phyloP scores from a whole-genome alignment of 1,140 invertebrate species.

The Lerema accius region DNA sequence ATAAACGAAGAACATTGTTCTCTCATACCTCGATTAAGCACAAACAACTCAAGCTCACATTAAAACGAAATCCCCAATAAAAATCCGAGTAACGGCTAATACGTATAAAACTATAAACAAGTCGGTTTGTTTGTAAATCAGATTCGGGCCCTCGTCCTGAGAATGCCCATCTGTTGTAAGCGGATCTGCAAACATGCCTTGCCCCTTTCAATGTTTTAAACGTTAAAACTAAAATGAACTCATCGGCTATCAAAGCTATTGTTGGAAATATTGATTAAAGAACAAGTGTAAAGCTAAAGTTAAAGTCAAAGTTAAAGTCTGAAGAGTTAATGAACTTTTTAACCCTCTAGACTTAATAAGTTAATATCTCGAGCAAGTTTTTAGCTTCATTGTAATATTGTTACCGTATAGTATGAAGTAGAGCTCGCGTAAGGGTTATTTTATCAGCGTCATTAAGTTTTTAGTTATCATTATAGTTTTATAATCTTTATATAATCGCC shows the following conservation, averaged over 20 bases:
- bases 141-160: slow-evolving; percentile 24
- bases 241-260: slow-evolving; percentile 32
- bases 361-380: not conserved
- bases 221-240: slow-evolving; percentile 24
- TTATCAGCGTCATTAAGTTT: no score
- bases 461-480: no score
- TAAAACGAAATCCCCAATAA: slow-evolving; percentile 16
- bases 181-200: slow-evolving; percentile 28
- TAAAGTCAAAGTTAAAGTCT: no score
- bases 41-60: not conserved
- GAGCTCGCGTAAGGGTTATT: no score
- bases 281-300: slow-evolving; percentile 22
- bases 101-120: slow-evolving; percentile 35
- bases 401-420: no score
- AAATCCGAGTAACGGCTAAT: slow-evolving; percentile 18
- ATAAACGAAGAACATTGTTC: not conserved
- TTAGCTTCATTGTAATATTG: no score
- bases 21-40: not conserved
- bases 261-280: slow-evolving; percentile 18
- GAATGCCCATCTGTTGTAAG: slow-evolving; percentile 33
- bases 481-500: no score
- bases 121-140: slow-evolving; percentile 32
- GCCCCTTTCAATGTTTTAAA: slow-evolving; percentile 28
- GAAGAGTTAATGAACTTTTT: slow-evolving; percentile 18
- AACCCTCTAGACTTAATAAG: slow-evolving; percentile 21